Conservation (phyloP, 1,140 invertebrate genomes). For the Watersipora subatra region DNA sequence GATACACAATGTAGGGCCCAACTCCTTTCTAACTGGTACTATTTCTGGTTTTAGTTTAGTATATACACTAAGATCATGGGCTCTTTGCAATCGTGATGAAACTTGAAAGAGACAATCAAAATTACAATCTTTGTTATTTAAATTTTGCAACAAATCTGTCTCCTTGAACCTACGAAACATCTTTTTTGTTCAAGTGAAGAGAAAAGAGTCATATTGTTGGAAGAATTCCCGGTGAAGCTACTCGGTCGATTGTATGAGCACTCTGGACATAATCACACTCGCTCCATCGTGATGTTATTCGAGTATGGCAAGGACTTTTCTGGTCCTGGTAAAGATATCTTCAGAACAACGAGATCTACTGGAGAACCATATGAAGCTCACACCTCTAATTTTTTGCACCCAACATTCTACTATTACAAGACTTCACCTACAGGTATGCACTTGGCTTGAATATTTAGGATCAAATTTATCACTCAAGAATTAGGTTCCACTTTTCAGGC, state of each 20-base stretch:
- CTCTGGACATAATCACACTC: conserved; percentile 25
- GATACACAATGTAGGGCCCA: too few species aligned
- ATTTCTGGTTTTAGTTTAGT: too few species aligned
- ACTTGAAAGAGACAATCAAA: too few species aligned
- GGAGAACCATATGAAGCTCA: conserved; percentile 38
- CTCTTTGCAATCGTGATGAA: too few species aligned
- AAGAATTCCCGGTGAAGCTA: conserved; percentile 40
- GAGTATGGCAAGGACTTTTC: conserved; percentile 44
- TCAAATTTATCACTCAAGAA: too few species aligned
- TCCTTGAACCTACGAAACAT: too few species aligned
- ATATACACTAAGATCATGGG: too few species aligned
- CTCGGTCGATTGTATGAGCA: conserved; percentile 27
- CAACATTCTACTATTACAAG: conserved; percentile 41
- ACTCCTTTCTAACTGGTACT: too few species aligned
- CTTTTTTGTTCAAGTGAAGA: conserved; percentile 24
- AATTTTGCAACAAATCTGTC: too few species aligned
- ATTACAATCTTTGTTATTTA: too few species aligned
- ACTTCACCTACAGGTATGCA: conserved; percentile 34
- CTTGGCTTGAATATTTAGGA: background rate
- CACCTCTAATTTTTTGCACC: conserved; percentile 44
- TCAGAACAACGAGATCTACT: conserved; percentile 39
- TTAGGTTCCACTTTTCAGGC: too few species aligned
- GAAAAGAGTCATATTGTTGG: conserved; percentile 23
- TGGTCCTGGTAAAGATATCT: conserved; percentile 42
- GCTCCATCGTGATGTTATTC: conserved; percentile 34